Evolutionary conservation across 2,797 vertebrate genomes (phyloP), one percentile per base, ranked within the genome.

Genomic region (Pitangus sulphuratus): DNA sequence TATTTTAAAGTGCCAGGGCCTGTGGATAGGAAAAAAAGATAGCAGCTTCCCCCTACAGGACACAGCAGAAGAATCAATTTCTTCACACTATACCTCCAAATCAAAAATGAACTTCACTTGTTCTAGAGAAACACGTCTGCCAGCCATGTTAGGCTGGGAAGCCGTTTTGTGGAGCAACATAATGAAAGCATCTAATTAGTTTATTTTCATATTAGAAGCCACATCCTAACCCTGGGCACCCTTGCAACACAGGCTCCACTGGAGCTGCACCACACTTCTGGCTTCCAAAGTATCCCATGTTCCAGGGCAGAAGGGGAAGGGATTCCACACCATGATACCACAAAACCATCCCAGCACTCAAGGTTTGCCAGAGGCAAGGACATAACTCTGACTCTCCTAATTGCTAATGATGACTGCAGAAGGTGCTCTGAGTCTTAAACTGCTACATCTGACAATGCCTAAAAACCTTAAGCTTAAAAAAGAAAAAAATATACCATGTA

Each of bases 241-340:
- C 22, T 28, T 3, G 1, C 57, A 82, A n/a, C 6, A 8, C 0
- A 4, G 8, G 30, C 24, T 71, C 8, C 40, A 28, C 19, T 1
- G 2, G 58, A 87, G 37, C 11, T 40, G 9, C 18, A 24, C 45
- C 56, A 37, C 24, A 57, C 17, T 8, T 35, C 33, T 87, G 39
- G 16, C 15, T 87, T 79, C 8, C 0, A 1, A 86, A n/a, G 6
- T 47, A 12, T 53, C 35, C 62, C 12, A 22, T 3, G 1, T 37
- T 51, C 10, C 39, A 9, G 11, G 12, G 2, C 5, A 86, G 54
- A 28, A 51, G 16, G 15, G 9, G 3, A 65, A 78, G 7, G 12
- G 7, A 69, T 3, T 40, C 22, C 9, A 39, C 20, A 54, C 11
- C 0, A 0, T 47, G 35, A 40, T 45, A 17, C 31, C 37, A 77